Evolutionary conservation across 1,140 invertebrate genomes (phyloP).

Genomic region (Drosophila watanabei): DNA sequence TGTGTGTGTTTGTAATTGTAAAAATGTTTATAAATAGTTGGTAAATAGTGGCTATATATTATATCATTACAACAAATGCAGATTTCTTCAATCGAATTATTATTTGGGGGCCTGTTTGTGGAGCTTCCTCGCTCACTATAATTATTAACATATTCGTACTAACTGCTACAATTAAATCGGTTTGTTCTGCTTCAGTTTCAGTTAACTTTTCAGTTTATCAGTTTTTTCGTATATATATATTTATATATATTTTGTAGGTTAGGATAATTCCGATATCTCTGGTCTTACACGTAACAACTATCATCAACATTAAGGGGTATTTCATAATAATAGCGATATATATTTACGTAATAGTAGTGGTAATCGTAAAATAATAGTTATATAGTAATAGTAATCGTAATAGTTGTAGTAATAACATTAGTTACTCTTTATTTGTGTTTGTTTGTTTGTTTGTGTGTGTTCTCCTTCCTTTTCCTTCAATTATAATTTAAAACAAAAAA

Average conservation of each 20-base stretch:
- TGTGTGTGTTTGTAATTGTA: constrained; percentile 28
- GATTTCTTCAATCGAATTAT: constrained; percentile 24
- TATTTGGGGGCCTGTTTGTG: constrained; percentile 11
- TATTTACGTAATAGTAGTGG: constrained; percentile 27
- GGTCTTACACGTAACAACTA: constrained; percentile 46
- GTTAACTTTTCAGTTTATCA: constrained; percentile 4
- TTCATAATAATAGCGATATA: constrained; percentile 33
- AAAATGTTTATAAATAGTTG: constrained; percentile 54
- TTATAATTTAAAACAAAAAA: constrained; percentile 44
- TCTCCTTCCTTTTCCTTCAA: constrained; percentile 4
- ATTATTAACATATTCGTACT: constrained; percentile 6
- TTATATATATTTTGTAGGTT: background rate
- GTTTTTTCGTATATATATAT: constrained; percentile 10
- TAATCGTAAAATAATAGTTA: constrained; percentile 20
- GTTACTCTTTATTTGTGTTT: constrained; percentile 50
- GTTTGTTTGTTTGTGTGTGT: constrained; percentile 3
- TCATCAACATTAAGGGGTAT: constrained; percentile 41
- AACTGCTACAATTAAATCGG: constrained; percentile 39
- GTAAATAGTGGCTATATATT: constrained; percentile 17
- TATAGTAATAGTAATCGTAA: constrained; percentile 13
- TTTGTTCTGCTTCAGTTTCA: constrained; percentile 20
- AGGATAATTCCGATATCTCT: constrained; percentile 23
- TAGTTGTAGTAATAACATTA: constrained; percentile 45
- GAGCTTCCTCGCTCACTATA: constrained; percentile 1
- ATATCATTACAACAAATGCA: constrained; percentile 53